A percentile compares a stretch with the other conserved stretches of the same genome.
These are phyloP conservation scores for Rhynchomys soricoides DNA, from an alignment of 2,113 vertebrate genomes.

Conservation along the genomic window DNA sequence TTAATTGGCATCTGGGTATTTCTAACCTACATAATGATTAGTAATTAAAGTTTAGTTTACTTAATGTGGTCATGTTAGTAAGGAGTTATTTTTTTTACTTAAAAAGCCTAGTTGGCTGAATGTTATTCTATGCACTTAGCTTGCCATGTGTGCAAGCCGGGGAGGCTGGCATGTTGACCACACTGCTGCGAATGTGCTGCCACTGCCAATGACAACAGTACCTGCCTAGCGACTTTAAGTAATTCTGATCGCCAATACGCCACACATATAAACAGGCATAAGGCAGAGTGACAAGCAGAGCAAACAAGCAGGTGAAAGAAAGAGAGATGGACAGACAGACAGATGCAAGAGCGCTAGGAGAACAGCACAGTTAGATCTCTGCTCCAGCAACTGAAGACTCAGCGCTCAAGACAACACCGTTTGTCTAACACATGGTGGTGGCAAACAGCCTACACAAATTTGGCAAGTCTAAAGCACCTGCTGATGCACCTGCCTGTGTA, in stretches of 20 bases:
- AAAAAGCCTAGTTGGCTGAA: not conserved
- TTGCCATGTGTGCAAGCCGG: not conserved
- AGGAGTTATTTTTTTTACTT: not conserved
- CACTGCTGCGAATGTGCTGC: not conserved
- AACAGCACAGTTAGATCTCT: not conserved
- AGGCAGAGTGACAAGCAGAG: not conserved
- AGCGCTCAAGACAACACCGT: not conserved
- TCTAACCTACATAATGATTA: not conserved
- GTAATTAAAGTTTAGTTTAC: not conserved
- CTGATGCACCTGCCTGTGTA: not conserved
- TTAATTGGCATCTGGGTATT: not conserved
- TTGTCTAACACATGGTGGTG: not conserved
- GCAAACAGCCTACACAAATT: not conserved
- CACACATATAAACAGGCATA: no score
- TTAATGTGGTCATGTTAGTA: not conserved
- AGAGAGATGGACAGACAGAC: not conserved
- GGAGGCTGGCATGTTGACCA: not conserved
- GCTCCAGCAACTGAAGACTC: no score
- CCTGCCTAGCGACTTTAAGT: not conserved
- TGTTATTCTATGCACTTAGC: not conserved
- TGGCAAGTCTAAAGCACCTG: not conserved
- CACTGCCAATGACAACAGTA: not conserved
- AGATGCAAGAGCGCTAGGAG: fast-evolving
- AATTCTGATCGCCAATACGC: fast-evolving
- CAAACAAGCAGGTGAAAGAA: no score